These are phyloP conservation scores for Dolichotis patagonum DNA, from an alignment of 2,113 vertebrate species.

Conservation along the genomic window DNA sequence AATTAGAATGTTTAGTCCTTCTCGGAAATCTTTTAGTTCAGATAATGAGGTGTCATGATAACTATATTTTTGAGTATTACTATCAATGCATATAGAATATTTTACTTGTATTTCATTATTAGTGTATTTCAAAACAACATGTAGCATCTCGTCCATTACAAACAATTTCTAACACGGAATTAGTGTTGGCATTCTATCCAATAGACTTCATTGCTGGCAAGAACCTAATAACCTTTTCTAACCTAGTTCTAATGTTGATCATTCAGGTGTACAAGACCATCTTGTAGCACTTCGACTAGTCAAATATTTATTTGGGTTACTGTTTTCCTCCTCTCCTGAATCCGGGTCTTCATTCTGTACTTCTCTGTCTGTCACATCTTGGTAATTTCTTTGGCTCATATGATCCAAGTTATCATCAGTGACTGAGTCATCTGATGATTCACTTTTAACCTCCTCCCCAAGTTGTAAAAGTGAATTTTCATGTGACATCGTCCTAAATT, in stretches of 20 bases:
- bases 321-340: not conserved
- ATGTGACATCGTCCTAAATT: not conserved
- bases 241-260: not conserved
- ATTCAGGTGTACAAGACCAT: not conserved
- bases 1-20: not conserved
- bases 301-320: not conserved
- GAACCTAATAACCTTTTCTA: not conserved
- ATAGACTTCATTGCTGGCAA: not conserved
- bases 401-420: not conserved
- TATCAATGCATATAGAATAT: no score
- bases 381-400: not conserved
- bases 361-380: not conserved
- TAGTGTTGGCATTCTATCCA: not conserved
- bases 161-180: not conserved
- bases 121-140: not conserved
- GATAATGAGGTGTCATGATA: not conserved
- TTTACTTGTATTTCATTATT: no score
- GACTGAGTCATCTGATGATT: not conserved
- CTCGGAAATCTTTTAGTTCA: not conserved
- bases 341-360: not conserved
- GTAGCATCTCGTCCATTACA: not conserved
- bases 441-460: not conserved
- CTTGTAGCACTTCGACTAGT: not conserved
- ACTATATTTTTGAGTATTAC: not conserved
- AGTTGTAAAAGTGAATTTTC: not conserved